These are phyloP conservation scores for Eulemur mongoz DNA, from an alignment of 2,797 vertebrate genomes.

Conservation along the genomic window DNA sequence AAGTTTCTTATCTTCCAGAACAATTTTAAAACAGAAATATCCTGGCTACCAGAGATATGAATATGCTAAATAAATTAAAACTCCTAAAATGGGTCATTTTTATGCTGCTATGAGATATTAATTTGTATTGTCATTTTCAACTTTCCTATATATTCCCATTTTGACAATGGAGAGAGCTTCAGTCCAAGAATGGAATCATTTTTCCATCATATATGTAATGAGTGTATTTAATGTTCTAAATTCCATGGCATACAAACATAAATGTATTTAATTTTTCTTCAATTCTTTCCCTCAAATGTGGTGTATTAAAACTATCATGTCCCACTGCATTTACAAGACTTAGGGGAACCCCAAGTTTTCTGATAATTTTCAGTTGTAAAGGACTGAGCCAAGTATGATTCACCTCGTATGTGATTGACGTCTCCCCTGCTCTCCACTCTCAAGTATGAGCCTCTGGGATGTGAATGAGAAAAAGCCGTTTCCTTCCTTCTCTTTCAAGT, in stretches of 20 bases:
- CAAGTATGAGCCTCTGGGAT: background rate
- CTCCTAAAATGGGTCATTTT: background rate
- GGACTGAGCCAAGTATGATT: background rate
- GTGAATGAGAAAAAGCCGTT: fast-evolving
- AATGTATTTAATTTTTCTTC: background rate
- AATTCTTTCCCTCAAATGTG: background rate
- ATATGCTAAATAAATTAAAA: background rate
- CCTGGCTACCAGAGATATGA: background rate
- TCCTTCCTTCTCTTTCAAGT: background rate
- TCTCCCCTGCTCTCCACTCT: background rate
- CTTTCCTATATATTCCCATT: background rate
- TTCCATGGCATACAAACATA: background rate
- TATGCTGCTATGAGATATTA: background rate
- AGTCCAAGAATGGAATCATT: background rate
- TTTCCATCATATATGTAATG: background rate
- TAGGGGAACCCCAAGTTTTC: background rate
- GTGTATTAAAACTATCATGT: background rate
- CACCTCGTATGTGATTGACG: background rate
- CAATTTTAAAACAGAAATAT: background rate
- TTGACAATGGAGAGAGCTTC: background rate
- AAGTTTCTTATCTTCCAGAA: background rate
- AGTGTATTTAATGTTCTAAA: background rate
- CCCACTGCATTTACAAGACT: background rate
- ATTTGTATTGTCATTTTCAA: background rate
- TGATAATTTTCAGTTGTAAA: background rate